Conservation (phyloP, 2,888 invertebrate genomes). For the Agrochola litura region DNA sequence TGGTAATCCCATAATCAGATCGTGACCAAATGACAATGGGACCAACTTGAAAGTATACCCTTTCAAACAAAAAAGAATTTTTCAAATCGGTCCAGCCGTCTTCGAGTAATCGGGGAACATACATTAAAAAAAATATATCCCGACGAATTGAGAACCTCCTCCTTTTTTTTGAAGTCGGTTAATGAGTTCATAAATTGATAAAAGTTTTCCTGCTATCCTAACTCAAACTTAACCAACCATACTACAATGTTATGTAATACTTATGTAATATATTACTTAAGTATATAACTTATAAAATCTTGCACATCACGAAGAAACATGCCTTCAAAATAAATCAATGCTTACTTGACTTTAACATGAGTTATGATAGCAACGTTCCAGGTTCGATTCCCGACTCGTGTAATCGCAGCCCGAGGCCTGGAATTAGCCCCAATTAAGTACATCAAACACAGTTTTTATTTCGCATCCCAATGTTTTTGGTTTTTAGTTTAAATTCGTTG, state of each 20-base stretch:
- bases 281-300: constrained; percentile 11
- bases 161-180: too few species aligned
- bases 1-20: too few species aligned
- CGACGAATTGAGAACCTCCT: too few species aligned
- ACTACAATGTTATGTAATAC: background rate
- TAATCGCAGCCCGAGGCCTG: constrained; percentile 77
- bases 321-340: constrained; percentile 64
- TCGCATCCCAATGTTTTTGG: constrained; percentile 61
- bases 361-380: constrained; percentile 65
- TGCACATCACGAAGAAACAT: constrained; percentile 40
- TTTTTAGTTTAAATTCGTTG: constrained; percentile 39
- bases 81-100: too few species aligned
- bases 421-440: constrained; percentile 82
- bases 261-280: background rate
- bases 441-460: constrained; percentile 70
- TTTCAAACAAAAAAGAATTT: too few species aligned
- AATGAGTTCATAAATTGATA: too few species aligned
- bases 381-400: constrained; percentile 72
- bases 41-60: too few species aligned
- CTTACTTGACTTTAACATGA: constrained; percentile 56
- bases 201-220: background rate
- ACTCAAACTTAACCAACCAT: too few species aligned
- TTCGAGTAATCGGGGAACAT: too few species aligned
- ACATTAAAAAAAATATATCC: too few species aligned
- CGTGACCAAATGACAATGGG: too few species aligned